phyloP scores from a whole-genome alignment of 2,797 vertebrate species.

The Artibeus jamaicensis region DNA sequence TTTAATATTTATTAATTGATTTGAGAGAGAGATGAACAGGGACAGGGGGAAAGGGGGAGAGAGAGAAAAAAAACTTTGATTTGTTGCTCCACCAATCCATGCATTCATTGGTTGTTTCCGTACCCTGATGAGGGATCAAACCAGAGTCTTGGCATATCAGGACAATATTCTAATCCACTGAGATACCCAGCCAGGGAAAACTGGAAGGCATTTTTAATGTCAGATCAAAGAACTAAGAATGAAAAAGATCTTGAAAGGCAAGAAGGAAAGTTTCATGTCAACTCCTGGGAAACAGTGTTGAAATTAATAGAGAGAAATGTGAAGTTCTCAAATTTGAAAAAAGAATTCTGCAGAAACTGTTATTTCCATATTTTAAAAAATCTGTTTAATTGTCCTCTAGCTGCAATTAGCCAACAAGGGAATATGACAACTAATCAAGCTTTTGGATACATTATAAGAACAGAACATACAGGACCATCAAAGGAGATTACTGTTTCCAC shows the following conservation, averaged over 20 bases:
- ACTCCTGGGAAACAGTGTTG: background rate
- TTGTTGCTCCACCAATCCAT: no score
- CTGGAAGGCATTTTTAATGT: background rate
- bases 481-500: background rate
- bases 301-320: slow-evolving; percentile 14
- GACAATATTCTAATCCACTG: no score
- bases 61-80: no score
- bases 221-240: background rate
- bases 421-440: background rate
- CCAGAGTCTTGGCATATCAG: no score
- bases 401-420: background rate
- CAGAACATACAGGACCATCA: background rate
- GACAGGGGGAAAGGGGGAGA: no score
- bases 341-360: background rate
- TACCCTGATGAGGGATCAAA: no score
- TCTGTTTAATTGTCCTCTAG: background rate
- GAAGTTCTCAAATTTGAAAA: background rate
- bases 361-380: background rate
- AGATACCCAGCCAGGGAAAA: no score
- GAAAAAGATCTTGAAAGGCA: background rate
- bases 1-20: no score
- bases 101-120: no score
- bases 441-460: background rate
- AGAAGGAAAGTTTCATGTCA: background rate
- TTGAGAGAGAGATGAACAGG: no score